These are phyloP conservation scores for Drosophila koepferae DNA, from an alignment of 2,888 invertebrate species.

Conservation along the genomic window DNA sequence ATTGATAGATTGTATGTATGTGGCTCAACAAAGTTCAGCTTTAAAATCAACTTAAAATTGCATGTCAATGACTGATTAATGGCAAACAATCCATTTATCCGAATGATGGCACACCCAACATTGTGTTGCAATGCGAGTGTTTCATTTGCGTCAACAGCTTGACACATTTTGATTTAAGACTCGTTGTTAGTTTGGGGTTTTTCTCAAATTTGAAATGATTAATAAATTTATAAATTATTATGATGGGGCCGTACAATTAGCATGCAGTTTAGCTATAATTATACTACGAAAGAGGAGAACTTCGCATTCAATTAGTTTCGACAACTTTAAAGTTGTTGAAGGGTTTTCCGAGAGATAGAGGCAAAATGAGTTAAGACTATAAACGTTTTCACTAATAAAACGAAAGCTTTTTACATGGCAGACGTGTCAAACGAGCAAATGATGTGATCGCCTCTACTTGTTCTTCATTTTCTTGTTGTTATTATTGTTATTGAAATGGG, in stretches of 20 bases:
- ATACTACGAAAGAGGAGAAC: constrained; percentile 18
- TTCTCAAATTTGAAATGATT: constrained; percentile 6
- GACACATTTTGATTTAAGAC: background rate
- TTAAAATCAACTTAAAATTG: background rate
- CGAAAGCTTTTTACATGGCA: constrained; percentile 41
- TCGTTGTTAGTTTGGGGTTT: constrained; percentile 27
- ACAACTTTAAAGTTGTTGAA: constrained; percentile 16
- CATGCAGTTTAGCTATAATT: constrained; percentile 55
- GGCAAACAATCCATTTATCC: constrained; percentile 9
- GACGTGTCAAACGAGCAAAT: constrained; percentile 45
- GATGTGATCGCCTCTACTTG: constrained; percentile 60
- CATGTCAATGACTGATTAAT: constrained; percentile 24
- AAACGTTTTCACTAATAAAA: constrained; percentile 18
- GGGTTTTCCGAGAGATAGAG: constrained; percentile 25
- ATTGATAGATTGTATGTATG: background rate
- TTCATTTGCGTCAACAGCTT: constrained; percentile 3
- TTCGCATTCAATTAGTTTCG: constrained; percentile 25
- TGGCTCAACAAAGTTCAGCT: constrained; percentile 2
- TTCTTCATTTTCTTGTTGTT: constrained; percentile 7
- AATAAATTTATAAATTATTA: constrained; percentile 15
- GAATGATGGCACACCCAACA: background rate
- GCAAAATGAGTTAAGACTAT: constrained; percentile 32
- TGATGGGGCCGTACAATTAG: constrained; percentile 9
- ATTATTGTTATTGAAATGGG: constrained; percentile 4
- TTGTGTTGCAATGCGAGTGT: constrained; percentile 22